Base-by-base conservation (phyloP, 2,888 invertebrate species). In the Parasteatoda lunata region DNA sequence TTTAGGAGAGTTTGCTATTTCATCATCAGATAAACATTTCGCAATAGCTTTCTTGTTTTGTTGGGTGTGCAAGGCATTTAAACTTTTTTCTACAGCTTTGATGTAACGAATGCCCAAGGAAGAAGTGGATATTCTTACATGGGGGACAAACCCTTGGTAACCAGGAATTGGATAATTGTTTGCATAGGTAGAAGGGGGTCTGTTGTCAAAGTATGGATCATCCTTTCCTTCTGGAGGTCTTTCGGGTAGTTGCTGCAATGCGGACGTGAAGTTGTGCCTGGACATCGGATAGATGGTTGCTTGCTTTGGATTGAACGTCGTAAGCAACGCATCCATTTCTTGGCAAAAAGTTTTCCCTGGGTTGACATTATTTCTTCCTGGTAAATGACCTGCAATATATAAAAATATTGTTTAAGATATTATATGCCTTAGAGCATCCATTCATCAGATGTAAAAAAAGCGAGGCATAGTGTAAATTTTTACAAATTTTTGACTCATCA, bases 121-220 rank as follows among this genome's bases (percentile, higher is more conserved):
- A n/a, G 88, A 88, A n/a, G 88, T 81, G 11, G 88, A 88, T 48
- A 83, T 88, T 64, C 84, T 48, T 30, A 84, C 80, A 47, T 84
- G 84, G 54, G 88, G 88, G 45, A 88, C 84, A 49, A 84, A 88
- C 0, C 88, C 88, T 68, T 84, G 79, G 48, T 88, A 88, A 45
- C 88, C 88, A 5, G 88, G 77, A n/a, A 88, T 88, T 5, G 88
- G 88, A 71, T 83, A 83, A 47, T 83, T 83, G 59, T 83, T 88
- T 13, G 79, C 72, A 47, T 88, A 88, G 4, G 88, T 88, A 9
- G 88, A 88, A 7, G 88, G 88, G 3, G 88, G 88, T 71, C 88
- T 73, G 48, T 77, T 78, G 69, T 88, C 88, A 48, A 88, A 88
- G 54, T 88, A 88, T 15, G 88, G 88, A 30, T 88, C 83, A 47